phyloP scores from a whole-genome alignment of 2,888 invertebrate species.

The Sarcophaga rosellei region DNA sequence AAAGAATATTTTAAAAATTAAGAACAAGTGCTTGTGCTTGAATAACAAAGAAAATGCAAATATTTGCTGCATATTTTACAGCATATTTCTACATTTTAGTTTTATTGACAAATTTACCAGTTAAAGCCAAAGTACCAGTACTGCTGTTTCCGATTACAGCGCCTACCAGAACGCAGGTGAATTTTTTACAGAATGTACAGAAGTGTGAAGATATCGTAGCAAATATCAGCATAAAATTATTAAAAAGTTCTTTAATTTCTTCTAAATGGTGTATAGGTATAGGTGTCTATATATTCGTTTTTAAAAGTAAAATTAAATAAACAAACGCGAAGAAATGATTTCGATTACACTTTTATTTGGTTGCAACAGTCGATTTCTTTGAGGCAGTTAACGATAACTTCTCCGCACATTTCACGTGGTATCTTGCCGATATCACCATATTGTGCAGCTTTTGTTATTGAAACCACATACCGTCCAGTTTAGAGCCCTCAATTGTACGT shows the following conservation, averaged over 20 bases:
- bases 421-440: too few species aligned
- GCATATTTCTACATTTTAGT: slow-evolving; percentile 10
- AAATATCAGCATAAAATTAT: neutral
- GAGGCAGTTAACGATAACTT: too few species aligned
- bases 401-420: too few species aligned
- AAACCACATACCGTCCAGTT: too few species aligned
- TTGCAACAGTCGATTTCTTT: too few species aligned
- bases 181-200: neutral
- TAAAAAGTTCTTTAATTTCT: neutral
- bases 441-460: too few species aligned
- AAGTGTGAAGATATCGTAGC: too few species aligned
- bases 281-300: too few species aligned
- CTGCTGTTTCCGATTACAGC: slow-evolving; percentile 77
- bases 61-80: neutral
- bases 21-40: neutral
- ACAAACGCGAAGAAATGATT: neutral
- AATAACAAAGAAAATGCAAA: neutral
- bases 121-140: slow-evolving; percentile 68
- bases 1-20: neutral
- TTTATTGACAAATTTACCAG: slow-evolving; percentile 26
- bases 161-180: slow-evolving; percentile 79
- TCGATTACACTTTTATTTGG: neutral
- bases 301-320: too few species aligned
- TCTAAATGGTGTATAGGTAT: too few species aligned
- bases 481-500: too few species aligned